Conservation (phyloP, 2,797 vertebrate genomes). For the Pteropus rufus region DNA sequence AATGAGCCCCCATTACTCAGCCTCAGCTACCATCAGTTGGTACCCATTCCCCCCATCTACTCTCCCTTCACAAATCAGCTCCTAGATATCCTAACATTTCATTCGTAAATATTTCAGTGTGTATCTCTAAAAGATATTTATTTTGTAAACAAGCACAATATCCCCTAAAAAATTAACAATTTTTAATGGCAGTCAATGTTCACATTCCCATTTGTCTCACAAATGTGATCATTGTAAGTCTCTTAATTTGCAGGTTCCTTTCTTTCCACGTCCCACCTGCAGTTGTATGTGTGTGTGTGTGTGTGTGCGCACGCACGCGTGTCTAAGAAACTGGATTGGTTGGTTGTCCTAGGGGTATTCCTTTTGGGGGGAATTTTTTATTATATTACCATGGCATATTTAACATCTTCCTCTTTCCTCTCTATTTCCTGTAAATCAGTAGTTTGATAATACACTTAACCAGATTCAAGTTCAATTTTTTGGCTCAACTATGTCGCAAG, state of each 20-base stretch:
- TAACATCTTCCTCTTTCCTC: neutral
- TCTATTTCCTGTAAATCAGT: neutral
- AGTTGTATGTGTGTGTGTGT: neutral
- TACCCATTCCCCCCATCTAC: neutral
- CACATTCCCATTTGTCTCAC: neutral
- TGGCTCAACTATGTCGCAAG: neutral
- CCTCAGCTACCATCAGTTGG: neutral
- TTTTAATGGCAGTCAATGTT: slow-evolving; percentile 2
- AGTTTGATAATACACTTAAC: neutral
- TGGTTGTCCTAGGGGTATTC: neutral
- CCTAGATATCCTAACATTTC: neutral
- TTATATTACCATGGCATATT: neutral
- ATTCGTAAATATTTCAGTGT: neutral
- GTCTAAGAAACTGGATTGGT: neutral
- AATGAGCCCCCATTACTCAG: neutral
- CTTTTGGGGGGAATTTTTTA: neutral
- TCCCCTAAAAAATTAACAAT: neutral
- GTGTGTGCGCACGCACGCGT: neutral
- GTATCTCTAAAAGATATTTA: neutral
- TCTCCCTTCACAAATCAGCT: neutral
- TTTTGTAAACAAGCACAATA: neutral
- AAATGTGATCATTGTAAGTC: neutral
- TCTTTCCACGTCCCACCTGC: no score
- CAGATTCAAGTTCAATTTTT: neutral
- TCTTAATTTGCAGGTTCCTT: neutral